These are phyloP conservation scores for Caranx melampygus DNA, from an alignment of 2,113 vertebrate species.

Conservation along the genomic window DNA sequence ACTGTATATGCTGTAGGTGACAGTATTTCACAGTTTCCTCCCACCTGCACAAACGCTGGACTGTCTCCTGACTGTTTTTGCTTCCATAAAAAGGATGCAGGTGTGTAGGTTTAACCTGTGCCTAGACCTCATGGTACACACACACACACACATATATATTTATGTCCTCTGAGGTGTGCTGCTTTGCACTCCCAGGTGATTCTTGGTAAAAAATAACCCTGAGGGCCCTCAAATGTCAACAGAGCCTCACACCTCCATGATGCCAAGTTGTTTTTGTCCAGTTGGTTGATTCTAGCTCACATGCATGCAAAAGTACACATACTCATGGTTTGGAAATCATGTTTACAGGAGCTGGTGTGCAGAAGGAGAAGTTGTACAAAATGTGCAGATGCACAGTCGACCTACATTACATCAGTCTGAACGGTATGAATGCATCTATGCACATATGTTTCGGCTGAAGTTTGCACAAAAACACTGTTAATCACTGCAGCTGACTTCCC, in stretches of 20 bases:
- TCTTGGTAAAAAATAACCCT: constrained; percentile 39
- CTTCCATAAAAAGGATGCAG: constrained; percentile 73
- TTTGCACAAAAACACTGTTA: background rate
- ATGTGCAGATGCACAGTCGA: background rate
- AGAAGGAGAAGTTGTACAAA: background rate
- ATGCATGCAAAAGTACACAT: background rate
- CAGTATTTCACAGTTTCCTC: constrained; percentile 42
- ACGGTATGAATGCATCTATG: background rate
- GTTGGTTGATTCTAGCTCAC: background rate
- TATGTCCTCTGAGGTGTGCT: constrained; percentile 17
- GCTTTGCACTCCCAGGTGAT: constrained; percentile 25
- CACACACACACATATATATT: constrained; percentile 18
- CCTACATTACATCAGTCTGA: background rate
- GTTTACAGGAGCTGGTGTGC: background rate
- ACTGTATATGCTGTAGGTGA: constrained; percentile 53
- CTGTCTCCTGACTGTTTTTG: constrained; percentile 63
- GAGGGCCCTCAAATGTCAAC: constrained; percentile 33
- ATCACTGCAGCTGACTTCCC: constrained; percentile 17
- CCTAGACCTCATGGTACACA: constrained; percentile 34
- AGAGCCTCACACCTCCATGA: constrained; percentile 3
- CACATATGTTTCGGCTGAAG: background rate
- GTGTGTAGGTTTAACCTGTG: constrained; percentile 66
- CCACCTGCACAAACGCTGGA: constrained; percentile 44
- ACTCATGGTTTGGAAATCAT: background rate
- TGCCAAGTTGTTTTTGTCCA: constrained; percentile 6